Conservation (phyloP, 2,797 vertebrate genomes). For the Parauchenoglanis ngamensis region DNA sequence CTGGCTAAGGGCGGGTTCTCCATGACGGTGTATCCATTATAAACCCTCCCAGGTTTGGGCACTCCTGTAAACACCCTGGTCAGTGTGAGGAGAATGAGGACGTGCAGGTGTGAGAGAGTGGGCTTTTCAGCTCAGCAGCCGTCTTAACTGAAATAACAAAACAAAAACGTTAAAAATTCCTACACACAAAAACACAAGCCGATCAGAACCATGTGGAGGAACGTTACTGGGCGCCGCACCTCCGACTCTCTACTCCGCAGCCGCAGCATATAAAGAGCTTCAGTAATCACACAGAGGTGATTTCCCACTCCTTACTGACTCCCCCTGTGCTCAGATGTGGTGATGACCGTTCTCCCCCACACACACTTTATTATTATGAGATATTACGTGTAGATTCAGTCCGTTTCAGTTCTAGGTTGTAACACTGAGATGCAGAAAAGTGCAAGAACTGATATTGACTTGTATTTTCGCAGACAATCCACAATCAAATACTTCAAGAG, state of each 20-base stretch:
- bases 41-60: background rate
- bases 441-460: background rate
- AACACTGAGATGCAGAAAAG: background rate
- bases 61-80: background rate
- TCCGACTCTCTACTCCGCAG: background rate
- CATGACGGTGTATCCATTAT: background rate
- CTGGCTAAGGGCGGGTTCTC: background rate
- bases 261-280: background rate
- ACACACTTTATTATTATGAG: background rate
- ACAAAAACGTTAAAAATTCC: background rate
- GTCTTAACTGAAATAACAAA: background rate
- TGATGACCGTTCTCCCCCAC: background rate
- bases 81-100: background rate
- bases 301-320: background rate
- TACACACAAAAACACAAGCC: background rate
- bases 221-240: background rate
- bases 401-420: background rate
- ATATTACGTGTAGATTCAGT: background rate
- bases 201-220: background rate
- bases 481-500: conserved; percentile 97
- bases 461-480: conserved; percentile 83
- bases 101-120: background rate
- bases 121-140: background rate
- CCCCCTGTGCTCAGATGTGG: background rate
- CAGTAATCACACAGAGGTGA: background rate